Evolutionary conservation across 2,797 vertebrate species (phyloP).

Genomic region (Ceryle rudis): DNA sequence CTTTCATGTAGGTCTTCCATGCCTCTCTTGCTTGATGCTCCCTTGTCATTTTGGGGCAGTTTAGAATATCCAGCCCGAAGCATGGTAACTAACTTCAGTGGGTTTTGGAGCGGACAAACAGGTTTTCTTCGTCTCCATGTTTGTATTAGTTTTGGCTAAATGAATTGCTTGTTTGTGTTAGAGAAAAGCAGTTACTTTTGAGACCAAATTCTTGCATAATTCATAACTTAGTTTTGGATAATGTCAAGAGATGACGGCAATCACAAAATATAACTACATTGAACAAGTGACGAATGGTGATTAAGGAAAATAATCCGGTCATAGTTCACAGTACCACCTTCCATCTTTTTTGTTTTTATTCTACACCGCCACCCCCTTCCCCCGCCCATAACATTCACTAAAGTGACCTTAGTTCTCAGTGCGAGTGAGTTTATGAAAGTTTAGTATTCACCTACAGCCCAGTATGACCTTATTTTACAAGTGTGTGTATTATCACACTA

Average conservation of each 20-base stretch:
- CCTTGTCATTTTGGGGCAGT: not conserved
- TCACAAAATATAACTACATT: not conserved
- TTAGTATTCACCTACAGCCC: not conserved
- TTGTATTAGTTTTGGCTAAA: not conserved
- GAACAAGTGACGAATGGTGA: not conserved
- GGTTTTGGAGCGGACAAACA: not conserved
- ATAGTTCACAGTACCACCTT: not conserved
- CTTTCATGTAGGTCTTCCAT: accelerated
- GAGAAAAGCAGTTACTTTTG: not conserved
- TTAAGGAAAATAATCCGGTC: not conserved
- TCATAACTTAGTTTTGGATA: not conserved
- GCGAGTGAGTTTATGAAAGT: not conserved
- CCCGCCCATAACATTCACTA: not conserved
- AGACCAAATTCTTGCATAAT: not conserved
- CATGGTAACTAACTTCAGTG: accelerated
- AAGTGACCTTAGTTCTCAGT: not conserved
- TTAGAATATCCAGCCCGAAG: not conserved
- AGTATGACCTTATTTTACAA: not conserved
- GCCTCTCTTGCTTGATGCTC: not conserved
- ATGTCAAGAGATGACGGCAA: not conserved
- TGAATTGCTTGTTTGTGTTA: not conserved
- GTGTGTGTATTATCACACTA: not conserved
- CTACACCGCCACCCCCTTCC: not conserved
- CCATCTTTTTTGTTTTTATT: not conserved
- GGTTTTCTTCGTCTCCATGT: not conserved